Conservation (phyloP, 2,113 vertebrate species). For the Sisor rabdophorus region DNA sequence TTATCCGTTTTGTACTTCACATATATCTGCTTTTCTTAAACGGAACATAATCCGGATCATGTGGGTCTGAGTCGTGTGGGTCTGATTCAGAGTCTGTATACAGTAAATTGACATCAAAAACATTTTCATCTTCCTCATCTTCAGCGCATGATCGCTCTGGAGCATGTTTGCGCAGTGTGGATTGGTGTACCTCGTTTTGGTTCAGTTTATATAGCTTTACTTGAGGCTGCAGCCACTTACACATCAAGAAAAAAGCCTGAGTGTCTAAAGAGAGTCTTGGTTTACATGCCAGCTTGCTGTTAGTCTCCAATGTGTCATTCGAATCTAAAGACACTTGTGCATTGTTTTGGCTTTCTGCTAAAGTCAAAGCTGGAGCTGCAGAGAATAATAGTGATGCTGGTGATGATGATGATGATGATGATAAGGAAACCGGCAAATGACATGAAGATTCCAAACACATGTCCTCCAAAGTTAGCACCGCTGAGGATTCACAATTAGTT, state of each 20-base stretch:
- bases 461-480: not conserved
- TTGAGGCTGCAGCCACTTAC: slow-evolving; percentile 53
- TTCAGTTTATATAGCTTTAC: slow-evolving; percentile 58
- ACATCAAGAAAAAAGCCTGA: slow-evolving; percentile 52
- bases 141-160: not conserved
- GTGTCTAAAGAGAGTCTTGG: slow-evolving; percentile 45
- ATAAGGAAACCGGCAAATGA: not conserved
- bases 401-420: not conserved
- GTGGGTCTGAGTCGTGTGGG: slow-evolving; percentile 34
- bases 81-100: slow-evolving; percentile 54
- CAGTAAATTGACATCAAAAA: slow-evolving; percentile 57
- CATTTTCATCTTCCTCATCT: not conserved
- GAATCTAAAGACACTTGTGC: not conserved
- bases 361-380: not conserved
- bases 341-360: not conserved
- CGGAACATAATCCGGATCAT: slow-evolving; percentile 54
- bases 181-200: slow-evolving; percentile 12
- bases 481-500: not conserved
- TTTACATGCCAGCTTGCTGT: not conserved
- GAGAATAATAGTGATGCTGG: not conserved
- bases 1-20: not conserved
- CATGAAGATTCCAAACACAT: not conserved
- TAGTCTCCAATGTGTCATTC: not conserved
- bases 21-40: not conserved
- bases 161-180: not conserved